A percentile compares a stretch with the other conserved stretches of the same genome.
Evolutionary conservation across 2,797 vertebrate species (phyloP).

Genomic region (Hippopotamyrus pictus): DNA sequence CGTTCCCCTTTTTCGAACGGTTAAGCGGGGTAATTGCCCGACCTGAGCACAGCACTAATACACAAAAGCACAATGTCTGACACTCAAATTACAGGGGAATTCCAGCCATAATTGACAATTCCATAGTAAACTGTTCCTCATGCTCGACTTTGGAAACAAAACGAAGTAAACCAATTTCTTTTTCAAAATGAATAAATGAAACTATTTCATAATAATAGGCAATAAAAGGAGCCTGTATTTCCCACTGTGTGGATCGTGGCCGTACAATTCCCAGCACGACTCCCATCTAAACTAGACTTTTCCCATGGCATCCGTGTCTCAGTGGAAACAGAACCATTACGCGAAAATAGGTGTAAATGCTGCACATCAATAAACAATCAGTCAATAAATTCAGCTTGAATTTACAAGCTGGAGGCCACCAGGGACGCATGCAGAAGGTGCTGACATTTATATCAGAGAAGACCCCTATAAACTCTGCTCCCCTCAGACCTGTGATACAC

Average conservation of each 20-base stretch:
- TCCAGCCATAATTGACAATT: constrained; percentile 22
- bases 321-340: neutral
- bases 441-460: neutral
- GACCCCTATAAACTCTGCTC: neutral
- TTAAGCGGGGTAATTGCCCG: neutral
- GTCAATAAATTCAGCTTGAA: neutral
- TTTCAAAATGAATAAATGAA: neutral
- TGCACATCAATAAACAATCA: neutral
- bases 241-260: neutral
- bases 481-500: neutral
- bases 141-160: neutral
- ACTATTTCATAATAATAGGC: neutral
- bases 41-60: neutral
- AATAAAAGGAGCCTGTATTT: neutral
- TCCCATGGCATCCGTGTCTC: neutral
- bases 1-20: neutral
- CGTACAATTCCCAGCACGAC: neutral
- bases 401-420: neutral
- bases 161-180: neutral
- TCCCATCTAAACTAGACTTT: neutral
- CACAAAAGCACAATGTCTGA: neutral
- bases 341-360: neutral
- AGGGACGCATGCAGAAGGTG: neutral
- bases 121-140: constrained; percentile 12
- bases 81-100: neutral